Conservation (phyloP, 2,797 vertebrate species). For the Gallinago stenura region DNA sequence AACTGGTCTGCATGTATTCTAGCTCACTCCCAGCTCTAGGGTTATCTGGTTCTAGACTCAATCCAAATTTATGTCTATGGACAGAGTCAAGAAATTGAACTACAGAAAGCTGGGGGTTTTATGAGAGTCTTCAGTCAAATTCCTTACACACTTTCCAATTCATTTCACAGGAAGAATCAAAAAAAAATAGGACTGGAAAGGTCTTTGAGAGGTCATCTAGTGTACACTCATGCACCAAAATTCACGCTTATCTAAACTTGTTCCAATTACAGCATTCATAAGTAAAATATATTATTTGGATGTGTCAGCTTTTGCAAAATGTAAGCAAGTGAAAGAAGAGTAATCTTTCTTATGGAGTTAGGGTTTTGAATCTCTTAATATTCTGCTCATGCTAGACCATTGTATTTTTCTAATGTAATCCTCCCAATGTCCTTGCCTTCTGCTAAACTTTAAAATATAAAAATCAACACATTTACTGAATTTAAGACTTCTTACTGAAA, state of each 20-base stretch:
- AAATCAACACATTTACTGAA: neutral
- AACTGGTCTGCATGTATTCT: neutral
- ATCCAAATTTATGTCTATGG: neutral
- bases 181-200: neutral
- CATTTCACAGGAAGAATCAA: neutral
- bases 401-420: constrained; percentile 29
- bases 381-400: neutral
- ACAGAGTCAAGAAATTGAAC: neutral
- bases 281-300: constrained; percentile 2
- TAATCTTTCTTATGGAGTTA: neutral
- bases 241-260: neutral
- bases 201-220: neutral
- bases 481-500: neutral
- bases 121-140: neutral
- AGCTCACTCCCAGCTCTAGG: neutral
- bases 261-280: neutral
- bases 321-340: neutral
- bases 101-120: neutral
- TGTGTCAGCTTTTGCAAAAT: constrained; percentile 18
- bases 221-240: neutral
- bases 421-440: neutral
- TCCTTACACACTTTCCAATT: neutral
- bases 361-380: neutral
- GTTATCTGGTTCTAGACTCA: neutral
- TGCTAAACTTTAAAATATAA: constrained; percentile 10